Evolutionary conservation across 2,113 vertebrate genomes (phyloP), one percentile per base, ranked within the genome.

Genomic region (Suricata suricatta): DNA sequence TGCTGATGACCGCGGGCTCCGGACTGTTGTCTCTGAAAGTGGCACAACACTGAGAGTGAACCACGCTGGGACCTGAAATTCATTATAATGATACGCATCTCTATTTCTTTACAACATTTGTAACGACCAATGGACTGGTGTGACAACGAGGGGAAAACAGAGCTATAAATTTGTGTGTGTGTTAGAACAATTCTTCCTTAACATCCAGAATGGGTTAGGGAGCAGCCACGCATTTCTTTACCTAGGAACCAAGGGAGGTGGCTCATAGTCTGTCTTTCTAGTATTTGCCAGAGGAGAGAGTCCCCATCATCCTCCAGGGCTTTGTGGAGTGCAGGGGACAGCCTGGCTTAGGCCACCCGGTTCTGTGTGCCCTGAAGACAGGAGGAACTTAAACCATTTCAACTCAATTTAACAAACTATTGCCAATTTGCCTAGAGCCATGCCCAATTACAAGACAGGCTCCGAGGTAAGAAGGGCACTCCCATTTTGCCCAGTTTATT

Each of bases 301-400:
- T 16, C 23, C 47, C 5, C 9, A 3, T 9, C 1, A 27, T 31
- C 33, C 33, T 19, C 50, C 5, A 79, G n/a, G 29, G 50, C 21
- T 69, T 15, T 1, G 29, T 4, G 47, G 60, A 5, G 41, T 4
- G 0, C 2, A 38, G 33, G 52, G 68, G 27, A 0, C n/a, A 1
- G 9, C 11, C 0, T 2, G 64, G 7, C 25, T 64, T 23, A 0
- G 1, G 47, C 5, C 16, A 13, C 27, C 29, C 57, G 33, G 44
- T 2, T 14, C 4, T 21, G 27, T 29, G 16, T 31, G 21, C 50
- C 83, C 66, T 1, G 0, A 6, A 27, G 2, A 21, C 4, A 25
- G 33, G 31, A 74, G 38, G 33, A 50, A 31, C 21, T 63, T 21
- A 57, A 69, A 38, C 6, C 23, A 17, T 76, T 91, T 63, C 31